phyloP scores from a whole-genome alignment of 2,797 vertebrate genomes.

The Yasuhikotakia modesta region DNA sequence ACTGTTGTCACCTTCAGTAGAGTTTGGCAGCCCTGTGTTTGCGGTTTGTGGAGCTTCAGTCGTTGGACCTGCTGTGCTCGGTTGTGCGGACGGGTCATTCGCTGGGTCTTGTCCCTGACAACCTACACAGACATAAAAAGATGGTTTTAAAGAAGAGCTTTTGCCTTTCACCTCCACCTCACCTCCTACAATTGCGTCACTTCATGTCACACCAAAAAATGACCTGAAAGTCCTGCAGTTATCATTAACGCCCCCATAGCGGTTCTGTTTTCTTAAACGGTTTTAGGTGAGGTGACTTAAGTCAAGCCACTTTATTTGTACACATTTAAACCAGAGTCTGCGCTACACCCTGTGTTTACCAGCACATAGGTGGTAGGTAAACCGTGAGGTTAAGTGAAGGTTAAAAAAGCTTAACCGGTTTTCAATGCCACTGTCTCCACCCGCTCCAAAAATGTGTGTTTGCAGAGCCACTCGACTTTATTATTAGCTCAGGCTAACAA shows the following conservation, averaged over 20 bases:
- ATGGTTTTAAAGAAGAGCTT: neutral
- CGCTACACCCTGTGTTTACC: slow-evolving; percentile 16
- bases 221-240: neutral
- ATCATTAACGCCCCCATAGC: neutral
- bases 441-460: slow-evolving; percentile 59
- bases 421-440: slow-evolving; percentile 34
- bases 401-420: slow-evolving; percentile 57
- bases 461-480: slow-evolving; percentile 60
- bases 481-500: slow-evolving; percentile 59
- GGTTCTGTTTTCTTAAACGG: too few species aligned
- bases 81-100: neutral
- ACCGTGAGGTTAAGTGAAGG: slow-evolving; percentile 38
- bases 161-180: neutral
- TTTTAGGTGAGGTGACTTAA: too few species aligned
- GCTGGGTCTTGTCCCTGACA: slow-evolving; percentile 17
- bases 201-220: neutral
- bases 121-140: slow-evolving; percentile 20
- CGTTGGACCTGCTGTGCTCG: rapidly evolving
- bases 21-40: rapidly evolving
- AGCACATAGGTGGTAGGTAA: slow-evolving; percentile 46
- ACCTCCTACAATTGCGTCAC: neutral
- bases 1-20: rapidly evolving
- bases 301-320: neutral
- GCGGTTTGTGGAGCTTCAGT: rapidly evolving
- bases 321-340: neutral